phyloP scores from a whole-genome alignment of 2,888 invertebrate species.

The Nomada lathburiana region DNA sequence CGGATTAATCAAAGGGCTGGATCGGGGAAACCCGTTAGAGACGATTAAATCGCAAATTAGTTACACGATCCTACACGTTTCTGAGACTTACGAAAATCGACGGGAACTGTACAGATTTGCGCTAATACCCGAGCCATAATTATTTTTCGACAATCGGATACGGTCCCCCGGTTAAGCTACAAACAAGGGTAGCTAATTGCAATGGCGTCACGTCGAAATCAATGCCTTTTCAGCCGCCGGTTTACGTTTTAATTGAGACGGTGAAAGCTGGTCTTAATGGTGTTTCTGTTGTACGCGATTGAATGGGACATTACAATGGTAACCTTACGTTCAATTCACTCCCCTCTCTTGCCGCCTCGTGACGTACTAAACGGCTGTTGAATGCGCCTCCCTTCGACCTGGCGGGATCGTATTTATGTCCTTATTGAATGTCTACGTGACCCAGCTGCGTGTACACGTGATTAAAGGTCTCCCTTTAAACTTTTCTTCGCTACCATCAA shows the following conservation, averaged over 20 bases:
- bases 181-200: constrained; percentile 51
- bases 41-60: constrained; percentile 21
- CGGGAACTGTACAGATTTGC: neutral
- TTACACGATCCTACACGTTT: neutral
- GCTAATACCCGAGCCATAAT: neutral
- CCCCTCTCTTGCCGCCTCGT: constrained; percentile 31
- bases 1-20: constrained; percentile 9
- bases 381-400: constrained; percentile 56
- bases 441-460: constrained; percentile 44
- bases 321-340: constrained; percentile 66
- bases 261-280: constrained; percentile 67
- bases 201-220: constrained; percentile 39
- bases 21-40: constrained; percentile 7
- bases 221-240: constrained; percentile 57
- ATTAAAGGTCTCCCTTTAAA: constrained; percentile 54
- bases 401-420: constrained; percentile 64
- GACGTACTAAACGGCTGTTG: constrained; percentile 63
- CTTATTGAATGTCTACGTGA: constrained; percentile 73
- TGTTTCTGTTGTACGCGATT: constrained; percentile 70
- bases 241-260: constrained; percentile 71
- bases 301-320: constrained; percentile 66
- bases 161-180: constrained; percentile 22
- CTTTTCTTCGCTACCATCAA: constrained; percentile 26
- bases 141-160: constrained; percentile 39
- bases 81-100: neutral